A percentile compares a stretch with the other conserved stretches of the same genome.
Evolutionary conservation across 2,113 vertebrate species (phyloP).

Genomic region (Gila orcuttii): DNA sequence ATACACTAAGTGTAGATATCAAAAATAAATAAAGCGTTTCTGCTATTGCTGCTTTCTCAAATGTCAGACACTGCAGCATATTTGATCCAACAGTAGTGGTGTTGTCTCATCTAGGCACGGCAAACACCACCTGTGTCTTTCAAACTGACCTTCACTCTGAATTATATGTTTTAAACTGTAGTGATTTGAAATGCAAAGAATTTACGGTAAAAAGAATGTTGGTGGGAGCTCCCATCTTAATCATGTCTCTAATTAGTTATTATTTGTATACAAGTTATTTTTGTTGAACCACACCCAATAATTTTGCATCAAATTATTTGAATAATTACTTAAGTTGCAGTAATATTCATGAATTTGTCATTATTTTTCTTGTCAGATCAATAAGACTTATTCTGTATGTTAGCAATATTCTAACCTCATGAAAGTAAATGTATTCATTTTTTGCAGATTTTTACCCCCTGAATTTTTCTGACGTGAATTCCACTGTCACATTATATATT

Average conservation of each 20-base stretch:
- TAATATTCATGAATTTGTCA: background rate
- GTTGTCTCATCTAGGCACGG: slow-evolving; percentile 39
- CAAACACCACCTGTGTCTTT: slow-evolving; percentile 50
- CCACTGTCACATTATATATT: no score
- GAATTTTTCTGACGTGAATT: background rate
- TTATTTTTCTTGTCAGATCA: background rate
- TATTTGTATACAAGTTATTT: background rate
- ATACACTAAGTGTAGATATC: background rate
- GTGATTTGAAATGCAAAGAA: slow-evolving; percentile 5
- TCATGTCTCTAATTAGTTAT: background rate
- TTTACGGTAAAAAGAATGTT: background rate
- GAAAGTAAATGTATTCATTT: background rate
- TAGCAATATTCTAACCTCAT: background rate
- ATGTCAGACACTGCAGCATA: slow-evolving; percentile 19
- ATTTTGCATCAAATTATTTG: background rate
- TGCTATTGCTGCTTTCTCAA: slow-evolving; percentile 3
- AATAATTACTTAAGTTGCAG: background rate
- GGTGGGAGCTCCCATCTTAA: background rate
- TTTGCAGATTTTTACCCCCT: background rate
- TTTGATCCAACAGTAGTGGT: slow-evolving; percentile 12
- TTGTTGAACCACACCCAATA: background rate
- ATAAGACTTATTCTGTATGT: background rate
- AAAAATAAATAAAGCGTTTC: slow-evolving; percentile 6
- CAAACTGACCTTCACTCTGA: slow-evolving; percentile 49
- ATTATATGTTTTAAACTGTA: slow-evolving; percentile 14